These are phyloP conservation scores for Hofmannophila pseudospretella DNA, from an alignment of 2,888 invertebrate species.

Conservation along the genomic window DNA sequence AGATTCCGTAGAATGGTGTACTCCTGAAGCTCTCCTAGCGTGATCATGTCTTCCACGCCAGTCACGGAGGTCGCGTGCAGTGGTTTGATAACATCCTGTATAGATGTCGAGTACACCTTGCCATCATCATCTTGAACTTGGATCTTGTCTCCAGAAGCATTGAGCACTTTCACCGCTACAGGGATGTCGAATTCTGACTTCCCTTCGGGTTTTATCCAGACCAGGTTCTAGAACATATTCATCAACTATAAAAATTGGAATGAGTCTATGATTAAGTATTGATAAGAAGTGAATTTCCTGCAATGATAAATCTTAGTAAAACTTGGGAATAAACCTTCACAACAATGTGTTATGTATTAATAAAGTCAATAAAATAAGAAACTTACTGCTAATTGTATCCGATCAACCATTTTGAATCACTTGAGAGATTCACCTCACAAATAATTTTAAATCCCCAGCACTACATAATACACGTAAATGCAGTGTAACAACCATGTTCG, in stretches of 20 bases:
- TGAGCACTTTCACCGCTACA: conserved; percentile 89
- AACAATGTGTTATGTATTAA: no score
- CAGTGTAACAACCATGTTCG: conserved; percentile 29
- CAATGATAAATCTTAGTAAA: background rate
- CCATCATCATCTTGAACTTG: conserved; percentile 91
- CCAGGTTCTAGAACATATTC: conserved; percentile 80
- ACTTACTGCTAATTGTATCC: conserved; percentile 59
- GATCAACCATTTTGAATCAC: conserved; percentile 49
- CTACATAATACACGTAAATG: conserved; percentile 28
- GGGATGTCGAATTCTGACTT: conserved; percentile 89
- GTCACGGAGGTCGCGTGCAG: conserved; percentile 88
- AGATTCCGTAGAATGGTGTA: conserved; percentile 95
- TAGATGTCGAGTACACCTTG: conserved; percentile 80
- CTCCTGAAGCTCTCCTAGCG: conserved; percentile 95
- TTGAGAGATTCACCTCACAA: conserved; percentile 48
- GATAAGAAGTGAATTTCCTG: background rate
- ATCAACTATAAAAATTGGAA: background rate
- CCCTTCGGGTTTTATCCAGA: conserved; percentile 90
- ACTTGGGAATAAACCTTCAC: no score
- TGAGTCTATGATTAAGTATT: no score
- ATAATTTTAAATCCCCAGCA: conserved; percentile 23
- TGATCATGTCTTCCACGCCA: conserved; percentile 97
- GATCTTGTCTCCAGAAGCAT: conserved; percentile 85
- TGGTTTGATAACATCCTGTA: conserved; percentile 81
- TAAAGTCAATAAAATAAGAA: no score